Evolutionary conservation across 2,888 invertebrate genomes (phyloP).

Genomic region (Eupithecia subumbrata): DNA sequence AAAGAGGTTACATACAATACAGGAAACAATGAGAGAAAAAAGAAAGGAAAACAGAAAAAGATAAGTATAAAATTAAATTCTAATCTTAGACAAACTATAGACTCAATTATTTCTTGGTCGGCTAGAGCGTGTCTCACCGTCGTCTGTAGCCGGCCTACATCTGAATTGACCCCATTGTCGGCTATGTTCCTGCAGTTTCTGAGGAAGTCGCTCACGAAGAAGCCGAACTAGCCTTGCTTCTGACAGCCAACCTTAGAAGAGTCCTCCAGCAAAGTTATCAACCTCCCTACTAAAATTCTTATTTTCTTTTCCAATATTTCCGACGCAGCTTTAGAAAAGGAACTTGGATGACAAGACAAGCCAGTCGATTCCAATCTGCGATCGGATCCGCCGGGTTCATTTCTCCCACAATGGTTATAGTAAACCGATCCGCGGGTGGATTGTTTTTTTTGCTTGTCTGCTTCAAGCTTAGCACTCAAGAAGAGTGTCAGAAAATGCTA

Average conservation of each 20-base stretch:
- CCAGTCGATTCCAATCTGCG: conserved; percentile 29
- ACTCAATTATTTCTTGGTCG: too few relatives aligned
- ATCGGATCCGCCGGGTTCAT: conserved; percentile 35
- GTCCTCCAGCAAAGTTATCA: not conserved
- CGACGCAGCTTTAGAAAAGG: conserved; percentile 2
- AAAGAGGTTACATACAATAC: too few relatives aligned
- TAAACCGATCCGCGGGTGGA: conserved; percentile 34
- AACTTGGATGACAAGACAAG: conserved; percentile 14
- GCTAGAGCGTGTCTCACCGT: too few relatives aligned
- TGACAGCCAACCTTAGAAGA: not conserved
- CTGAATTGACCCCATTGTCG: too few relatives aligned
- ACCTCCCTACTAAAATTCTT: not conserved
- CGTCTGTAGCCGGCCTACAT: too few relatives aligned
- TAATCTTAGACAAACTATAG: too few relatives aligned
- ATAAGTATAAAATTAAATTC: too few relatives aligned
- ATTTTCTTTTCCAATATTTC: conserved; percentile 3
- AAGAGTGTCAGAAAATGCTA: not conserved
- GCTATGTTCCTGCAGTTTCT: not conserved
- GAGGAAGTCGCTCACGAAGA: not conserved
- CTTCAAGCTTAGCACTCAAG: not conserved
- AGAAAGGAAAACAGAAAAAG: too few relatives aligned
- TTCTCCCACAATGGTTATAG: conserved; percentile 40
- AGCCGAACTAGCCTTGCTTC: not conserved
- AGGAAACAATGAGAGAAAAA: too few relatives aligned
- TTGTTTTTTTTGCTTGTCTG: conserved; percentile 14